Percentiles rank a stretch among this genome's conserved stretches.
Evolutionary conservation across 2,888 invertebrate species (phyloP).

Genomic region (Antheraea yamamai): DNA sequence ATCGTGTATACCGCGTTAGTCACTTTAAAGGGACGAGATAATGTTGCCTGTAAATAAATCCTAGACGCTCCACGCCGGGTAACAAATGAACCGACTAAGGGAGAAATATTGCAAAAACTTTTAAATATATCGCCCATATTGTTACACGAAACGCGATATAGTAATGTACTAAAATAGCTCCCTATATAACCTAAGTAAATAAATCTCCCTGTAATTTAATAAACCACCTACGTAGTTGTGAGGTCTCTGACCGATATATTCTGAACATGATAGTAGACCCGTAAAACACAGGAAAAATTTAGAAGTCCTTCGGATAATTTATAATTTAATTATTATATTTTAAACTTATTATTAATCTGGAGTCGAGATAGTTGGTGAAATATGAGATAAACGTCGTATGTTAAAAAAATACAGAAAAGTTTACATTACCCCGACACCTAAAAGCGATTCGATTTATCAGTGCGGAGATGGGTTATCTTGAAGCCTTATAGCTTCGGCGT

Average conservation of each 20-base stretch:
- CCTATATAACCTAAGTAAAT: neutral
- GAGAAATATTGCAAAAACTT: slow-evolving; percentile 76
- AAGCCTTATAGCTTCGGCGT: slow-evolving; percentile 42
- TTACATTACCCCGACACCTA: slow-evolving; percentile 30
- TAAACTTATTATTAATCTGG: neutral
- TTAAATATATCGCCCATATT: slow-evolving; percentile 65
- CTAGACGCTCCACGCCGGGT: slow-evolving; percentile 57
- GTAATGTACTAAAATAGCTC: slow-evolving; percentile 31
- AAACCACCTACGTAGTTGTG: neutral
- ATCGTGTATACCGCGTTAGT: slow-evolving; percentile 60
- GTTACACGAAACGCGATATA: slow-evolving; percentile 55
- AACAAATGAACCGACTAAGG: slow-evolving; percentile 68
- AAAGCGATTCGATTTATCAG: slow-evolving; percentile 44
- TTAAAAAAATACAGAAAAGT: neutral
- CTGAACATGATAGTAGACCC: neutral
- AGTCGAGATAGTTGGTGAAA: neutral
- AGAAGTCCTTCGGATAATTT: neutral
- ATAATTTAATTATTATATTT: neutral
- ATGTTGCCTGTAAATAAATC: slow-evolving; percentile 75
- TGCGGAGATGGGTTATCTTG: slow-evolving; percentile 61
- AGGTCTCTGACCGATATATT: neutral
- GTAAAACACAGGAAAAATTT: neutral
- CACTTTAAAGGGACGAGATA: slow-evolving; percentile 73
- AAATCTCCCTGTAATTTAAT: neutral
- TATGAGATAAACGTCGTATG: neutral